Base-by-base conservation (phyloP, 2,888 invertebrate species). In the Agrypnus murinus region DNA sequence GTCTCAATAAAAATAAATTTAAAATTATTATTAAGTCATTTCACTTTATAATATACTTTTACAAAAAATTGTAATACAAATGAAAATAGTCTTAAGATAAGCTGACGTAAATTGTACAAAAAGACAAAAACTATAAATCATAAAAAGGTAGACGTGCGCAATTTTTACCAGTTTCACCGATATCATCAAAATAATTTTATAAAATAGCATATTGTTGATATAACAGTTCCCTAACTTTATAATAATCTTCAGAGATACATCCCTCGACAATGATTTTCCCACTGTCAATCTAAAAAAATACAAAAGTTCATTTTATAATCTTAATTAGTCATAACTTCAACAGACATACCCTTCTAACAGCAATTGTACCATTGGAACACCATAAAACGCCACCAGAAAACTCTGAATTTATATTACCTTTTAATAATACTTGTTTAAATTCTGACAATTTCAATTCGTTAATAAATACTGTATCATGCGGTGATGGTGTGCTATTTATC, bases 131-230 rank as follows among this genome's bases (percentile, higher is more conserved):
- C n/a, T n/a, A n/a, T n/a, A n/a, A n/a, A n/a, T n/a, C n/a, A n/a
- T n/a, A n/a, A n/a, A n/a, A n/a, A n/a, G n/a, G n/a, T n/a, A n/a
- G n/a, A n/a, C n/a, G n/a, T n/a, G n/a, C n/a, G n/a, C n/a, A n/a
- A n/a, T n/a, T n/a, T n/a, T n/a, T n/a, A n/a, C n/a, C n/a, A n/a
- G n/a, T n/a, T n/a, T n/a, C n/a, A n/a, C n/a, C n/a, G n/a, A n/a
- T n/a, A n/a, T n/a, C n/a, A n/a, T n/a, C n/a, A n/a, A n/a, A n/a
- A n/a, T n/a, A n/a, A n/a, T n/a, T n/a, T 75, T 74, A 69, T 63
- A 98, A 92, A 81, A 99, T 96, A 67, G 98, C 99, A 86, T 98
- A 99, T 84, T 99, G 98, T 74, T 95, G 94, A 83, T 99, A 99
- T 32, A 99, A 87, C 38, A 98, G 86, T 78, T 96, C 95, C 67